Conservation (phyloP, 2,113 vertebrate species). For the Benitochromis conjunctus region DNA sequence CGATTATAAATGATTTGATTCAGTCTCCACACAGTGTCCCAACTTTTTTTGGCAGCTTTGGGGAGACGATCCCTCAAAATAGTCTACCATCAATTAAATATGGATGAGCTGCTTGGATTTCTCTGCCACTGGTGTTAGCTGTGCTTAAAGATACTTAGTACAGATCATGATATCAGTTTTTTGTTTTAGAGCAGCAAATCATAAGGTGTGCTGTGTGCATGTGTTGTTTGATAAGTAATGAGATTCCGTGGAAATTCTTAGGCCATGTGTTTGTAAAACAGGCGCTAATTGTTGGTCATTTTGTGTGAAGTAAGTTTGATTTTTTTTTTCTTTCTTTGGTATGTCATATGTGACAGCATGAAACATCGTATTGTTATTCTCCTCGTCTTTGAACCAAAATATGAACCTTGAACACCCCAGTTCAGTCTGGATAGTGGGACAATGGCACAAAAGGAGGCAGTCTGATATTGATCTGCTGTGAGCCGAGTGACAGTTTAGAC, state of each 20-base stretch:
- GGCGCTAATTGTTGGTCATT: neutral
- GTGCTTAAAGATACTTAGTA: slow-evolving; percentile 1
- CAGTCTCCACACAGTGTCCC: neutral
- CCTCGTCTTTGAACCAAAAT: neutral
- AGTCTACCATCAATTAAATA: slow-evolving; percentile 65
- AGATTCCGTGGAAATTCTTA: neutral
- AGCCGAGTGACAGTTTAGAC: slow-evolving; percentile 10
- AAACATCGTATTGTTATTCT: neutral
- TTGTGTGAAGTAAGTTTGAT: neutral
- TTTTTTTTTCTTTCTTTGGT: neutral
- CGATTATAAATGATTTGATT: neutral
- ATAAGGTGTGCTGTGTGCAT: neutral
- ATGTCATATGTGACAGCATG: neutral
- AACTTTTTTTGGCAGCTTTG: neutral
- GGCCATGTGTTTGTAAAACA: neutral
- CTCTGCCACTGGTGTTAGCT: slow-evolving; percentile 29
- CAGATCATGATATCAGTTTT: neutral
- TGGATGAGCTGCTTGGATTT: slow-evolving; percentile 60
- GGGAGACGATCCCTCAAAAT: slow-evolving; percentile 61
- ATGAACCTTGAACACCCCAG: neutral
- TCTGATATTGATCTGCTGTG: slow-evolving; percentile 34
- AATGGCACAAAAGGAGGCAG: neutral
- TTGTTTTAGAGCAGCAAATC: neutral
- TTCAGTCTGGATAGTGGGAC: neutral
- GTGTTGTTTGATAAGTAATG: neutral